Base-by-base conservation (phyloP, 2,797 vertebrate genomes). In the Peromyscus eremicus region DNA sequence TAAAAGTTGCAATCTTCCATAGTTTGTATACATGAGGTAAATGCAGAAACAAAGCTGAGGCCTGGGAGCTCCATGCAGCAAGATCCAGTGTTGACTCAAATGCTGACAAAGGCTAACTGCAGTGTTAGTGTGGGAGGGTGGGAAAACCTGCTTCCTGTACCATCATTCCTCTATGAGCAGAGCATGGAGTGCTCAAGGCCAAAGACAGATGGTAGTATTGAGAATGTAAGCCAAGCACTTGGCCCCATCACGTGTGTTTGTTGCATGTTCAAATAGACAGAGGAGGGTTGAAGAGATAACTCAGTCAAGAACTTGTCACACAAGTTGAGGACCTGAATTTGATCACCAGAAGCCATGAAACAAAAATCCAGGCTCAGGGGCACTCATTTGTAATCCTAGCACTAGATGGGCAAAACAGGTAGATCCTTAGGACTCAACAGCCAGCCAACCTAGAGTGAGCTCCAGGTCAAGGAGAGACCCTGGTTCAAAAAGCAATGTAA, bases 1-100 rank as follows among this genome's bases (percentile, higher is more conserved):
- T 7, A 6, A 0, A 17, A 43, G 23, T 3, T 32, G 40, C 21
- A 27, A 49, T 52, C 6, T 16, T 66, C 46, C 0, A 4, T 37
- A 32, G 19, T 34, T 32, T 66, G 37, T 11, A 7, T 5, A 55
- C 40, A 29, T 12, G 13, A 32, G 4, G 25, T 23, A 21, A 52
- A 49, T 29, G 4, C 7, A 4, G 8, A 8, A 64, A 7, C 37
- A 23, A 77, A 40, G 19, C 13, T 14, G 27, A 62, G 6, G 29
- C 8, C 46, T 6, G 21, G 34, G 37, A n/a, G 12, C 1, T 25
- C 21, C 1, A 0, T 2, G 0, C 13, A 52, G 14, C 77, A 55
- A 49, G 3, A 62, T 80, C 0, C 1, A 68, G 10, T 1, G 2
- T 66, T 57, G 64, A 43, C 55, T 85, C 29, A 71, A 57, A 81